Percentiles rank a stretch among this genome's conserved stretches.
Evolutionary conservation across 1,140 invertebrate species (phyloP).

Genomic region (Lucilia sericata): DNA sequence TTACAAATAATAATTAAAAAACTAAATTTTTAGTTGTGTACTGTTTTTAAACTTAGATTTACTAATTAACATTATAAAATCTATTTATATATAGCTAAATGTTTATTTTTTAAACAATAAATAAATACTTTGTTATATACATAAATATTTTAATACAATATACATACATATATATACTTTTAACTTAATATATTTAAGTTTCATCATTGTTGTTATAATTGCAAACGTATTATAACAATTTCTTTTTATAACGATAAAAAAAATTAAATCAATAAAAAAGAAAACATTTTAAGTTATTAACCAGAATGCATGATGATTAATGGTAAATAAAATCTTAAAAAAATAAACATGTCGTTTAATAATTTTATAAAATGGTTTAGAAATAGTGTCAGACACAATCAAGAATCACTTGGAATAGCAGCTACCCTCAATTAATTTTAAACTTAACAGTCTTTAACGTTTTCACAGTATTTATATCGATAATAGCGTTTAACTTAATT

Average conservation of each 20-base stretch:
- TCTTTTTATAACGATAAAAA: neutral
- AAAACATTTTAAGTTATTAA: neutral
- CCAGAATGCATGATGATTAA: neutral
- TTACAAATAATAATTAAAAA: neutral
- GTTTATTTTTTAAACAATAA: neutral
- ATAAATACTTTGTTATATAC: slow-evolving; percentile 14
- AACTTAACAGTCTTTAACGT: too few species aligned
- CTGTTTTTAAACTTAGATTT: neutral
- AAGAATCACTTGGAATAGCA: too few species aligned
- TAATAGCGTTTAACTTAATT: too few species aligned
- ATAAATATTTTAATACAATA: neutral
- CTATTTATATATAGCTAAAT: neutral
- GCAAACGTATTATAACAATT: neutral
- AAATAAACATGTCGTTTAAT: too few species aligned
- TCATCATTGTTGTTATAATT: neutral
- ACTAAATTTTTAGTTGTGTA: neutral
- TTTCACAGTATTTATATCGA: too few species aligned
- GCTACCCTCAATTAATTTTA: too few species aligned
- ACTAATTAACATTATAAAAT: neutral
- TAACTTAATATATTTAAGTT: slow-evolving; percentile 1
- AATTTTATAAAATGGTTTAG: too few species aligned
- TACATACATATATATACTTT: neutral
- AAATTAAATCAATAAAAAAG: neutral
- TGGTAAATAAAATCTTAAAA: slow-evolving; percentile 11
- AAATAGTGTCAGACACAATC: too few species aligned